phyloP scores from a whole-genome alignment of 2,797 vertebrate genomes.

The Holocentrus rufus region DNA sequence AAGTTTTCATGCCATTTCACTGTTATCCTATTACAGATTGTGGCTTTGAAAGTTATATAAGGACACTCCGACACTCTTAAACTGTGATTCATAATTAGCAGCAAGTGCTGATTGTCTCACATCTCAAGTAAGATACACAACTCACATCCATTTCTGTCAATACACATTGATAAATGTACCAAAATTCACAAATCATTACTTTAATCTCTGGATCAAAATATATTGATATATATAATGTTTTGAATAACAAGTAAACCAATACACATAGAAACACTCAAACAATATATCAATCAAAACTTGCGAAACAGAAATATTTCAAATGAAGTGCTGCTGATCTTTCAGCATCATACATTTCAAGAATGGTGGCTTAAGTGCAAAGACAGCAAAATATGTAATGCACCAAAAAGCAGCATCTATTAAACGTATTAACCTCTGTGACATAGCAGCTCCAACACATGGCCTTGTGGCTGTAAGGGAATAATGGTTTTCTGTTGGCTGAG shows the following conservation, averaged over 20 bases:
- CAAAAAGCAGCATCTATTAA: slow-evolving; percentile 72
- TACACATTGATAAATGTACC: slow-evolving; percentile 75
- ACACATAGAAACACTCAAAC: slow-evolving; percentile 76
- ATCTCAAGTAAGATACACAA: slow-evolving; percentile 61
- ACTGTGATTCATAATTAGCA: slow-evolving; percentile 61
- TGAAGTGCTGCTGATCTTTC: slow-evolving; percentile 66
- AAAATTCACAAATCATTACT: slow-evolving; percentile 62
- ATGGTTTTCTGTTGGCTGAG: slow-evolving; percentile 57
- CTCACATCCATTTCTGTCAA: slow-evolving; percentile 60
- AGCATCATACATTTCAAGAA: slow-evolving; percentile 65
- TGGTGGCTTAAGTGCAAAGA: slow-evolving; percentile 76
- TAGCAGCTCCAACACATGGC: slow-evolving; percentile 61
- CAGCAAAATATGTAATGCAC: slow-evolving; percentile 70
- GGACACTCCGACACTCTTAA: slow-evolving; percentile 64
- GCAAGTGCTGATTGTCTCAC: slow-evolving; percentile 74
- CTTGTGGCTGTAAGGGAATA: slow-evolving; percentile 54
- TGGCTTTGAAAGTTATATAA: slow-evolving; percentile 68
- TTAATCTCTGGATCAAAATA: slow-evolving; percentile 24
- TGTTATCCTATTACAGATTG: slow-evolving; percentile 67
- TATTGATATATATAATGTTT: slow-evolving; percentile 61
- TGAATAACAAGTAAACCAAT: slow-evolving; percentile 71
- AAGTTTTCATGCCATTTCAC: slow-evolving; percentile 53
- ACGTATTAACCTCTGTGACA: slow-evolving; percentile 64
- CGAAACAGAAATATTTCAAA: slow-evolving; percentile 64
- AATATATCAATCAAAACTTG: slow-evolving; percentile 72